A percentile compares a stretch with the other conserved stretches of the same genome.
phyloP scores from a whole-genome alignment of 2,797 vertebrate species.

The Synaphobranchus kaupii region DNA sequence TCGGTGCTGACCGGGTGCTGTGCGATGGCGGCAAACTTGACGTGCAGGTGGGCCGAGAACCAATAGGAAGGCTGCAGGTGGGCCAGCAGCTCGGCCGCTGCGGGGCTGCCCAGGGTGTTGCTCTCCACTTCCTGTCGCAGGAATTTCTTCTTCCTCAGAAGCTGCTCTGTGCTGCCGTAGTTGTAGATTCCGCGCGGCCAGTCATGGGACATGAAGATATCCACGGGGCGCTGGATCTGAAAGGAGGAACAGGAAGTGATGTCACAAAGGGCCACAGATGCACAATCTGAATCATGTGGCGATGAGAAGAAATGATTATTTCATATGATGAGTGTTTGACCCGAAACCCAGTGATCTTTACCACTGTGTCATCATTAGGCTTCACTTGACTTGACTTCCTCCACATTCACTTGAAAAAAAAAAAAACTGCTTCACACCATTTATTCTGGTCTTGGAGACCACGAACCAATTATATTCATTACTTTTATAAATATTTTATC shows the following conservation, averaged over 20 bases:
- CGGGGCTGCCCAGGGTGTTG: conserved; percentile 88
- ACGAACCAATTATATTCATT: too few species aligned
- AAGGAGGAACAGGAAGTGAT: conserved; percentile 1
- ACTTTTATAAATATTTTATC: too few species aligned
- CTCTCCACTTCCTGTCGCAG: conserved; percentile 90
- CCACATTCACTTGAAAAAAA: too few species aligned
- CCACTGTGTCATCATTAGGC: too few species aligned
- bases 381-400: too few species aligned
- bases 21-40: conserved; percentile 95
- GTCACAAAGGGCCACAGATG: conserved; percentile 23
- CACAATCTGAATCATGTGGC: conserved; percentile 77
- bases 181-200: conserved; percentile 95
- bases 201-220: conserved; percentile 95
- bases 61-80: conserved; percentile 91
- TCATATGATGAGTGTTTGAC: too few species aligned
- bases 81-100: conserved; percentile 87
- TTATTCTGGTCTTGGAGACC: too few species aligned
- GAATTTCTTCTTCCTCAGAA: conserved; percentile 89
- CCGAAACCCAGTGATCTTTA: too few species aligned
- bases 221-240: conserved; percentile 87
- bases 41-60: conserved; percentile 97
- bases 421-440: too few species aligned
- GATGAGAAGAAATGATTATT: background rate
- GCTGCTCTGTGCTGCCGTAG: conserved; percentile 86
- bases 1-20: conserved; percentile 79